Evolutionary conservation across 1,140 invertebrate species (phyloP), one percentile per base, ranked within the genome.

Genomic region (Scaptomyza hsui): DNA sequence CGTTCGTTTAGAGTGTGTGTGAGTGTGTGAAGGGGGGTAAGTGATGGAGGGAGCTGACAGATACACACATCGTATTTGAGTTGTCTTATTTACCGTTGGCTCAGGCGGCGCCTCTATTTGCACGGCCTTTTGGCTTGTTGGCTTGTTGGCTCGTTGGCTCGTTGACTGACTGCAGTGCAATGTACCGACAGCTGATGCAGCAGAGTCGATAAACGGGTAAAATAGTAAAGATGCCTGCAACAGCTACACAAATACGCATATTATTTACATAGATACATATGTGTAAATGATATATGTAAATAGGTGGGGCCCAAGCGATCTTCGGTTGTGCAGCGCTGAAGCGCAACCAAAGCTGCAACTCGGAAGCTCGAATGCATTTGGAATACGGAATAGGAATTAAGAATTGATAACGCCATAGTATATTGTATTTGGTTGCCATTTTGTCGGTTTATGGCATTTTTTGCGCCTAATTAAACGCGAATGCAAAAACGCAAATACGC

Each of bases 401-500:
- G 44, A 48, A 67, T 52, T 45, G 57, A 15, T 47, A 69, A 52
- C 21, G 41, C 29, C 16, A 55, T 47, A 42, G 65, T 63, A n/a
- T n/a, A n/a, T n/a, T n/a, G n/a, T n/a, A n/a, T n/a, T n/a, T 45
- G 65, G 37, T 47, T 69, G 65, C 48, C 49, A 51, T 53, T 68
- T 55, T 6, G 41, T 32, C 26, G 71, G 26, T 29, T 80, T 75
- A 81, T 68, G 68, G 72, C 57, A 76, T 81, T 64, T 78, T 81
- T 69, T 68, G 71, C 72, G 71, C 35, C 80, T 78, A 82, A 82
- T 82, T 82, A 85, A 85, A 83, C 56, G 56, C 74, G 60, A 76
- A 51, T 48, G 48, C 48, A 62, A 56, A 63, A 56, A 63, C 32
- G 45, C 57, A 29, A 68, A 29, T 29, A 73, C 78, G 73, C 74